Evolutionary conservation across 2,888 invertebrate species (phyloP), one percentile per base, ranked within the genome.

Genomic region (Julus scandinavius): DNA sequence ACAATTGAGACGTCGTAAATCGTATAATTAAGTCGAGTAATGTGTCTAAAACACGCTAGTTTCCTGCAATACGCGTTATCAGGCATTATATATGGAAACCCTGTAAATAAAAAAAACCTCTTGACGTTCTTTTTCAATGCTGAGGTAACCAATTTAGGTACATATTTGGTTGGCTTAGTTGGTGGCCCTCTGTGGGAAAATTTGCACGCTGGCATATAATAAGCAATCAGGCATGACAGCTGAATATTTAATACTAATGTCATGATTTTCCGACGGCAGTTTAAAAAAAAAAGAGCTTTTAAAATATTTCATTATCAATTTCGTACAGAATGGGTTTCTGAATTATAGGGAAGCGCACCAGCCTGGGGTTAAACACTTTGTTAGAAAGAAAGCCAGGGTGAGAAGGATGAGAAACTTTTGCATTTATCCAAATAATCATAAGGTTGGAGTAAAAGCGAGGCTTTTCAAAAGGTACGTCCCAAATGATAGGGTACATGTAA

Each of bases 351-450:
- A 54, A 54, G 54, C 54, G 54, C 54, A 54, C 54, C 17, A 15
- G 54, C 54, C 54, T 54, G 13, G 54, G 54, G 54, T 54, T 15
- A 54, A 54, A 54, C 54, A 54, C 54, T 54, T 54, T 54, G 54
- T 54, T 54, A 54, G 17, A 54, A 54, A 54, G 54, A 54, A 54
- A 54, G 54, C 54, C 54, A 54, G 15, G 17, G 54, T 13, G 54
- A 54, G 54, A 54, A 54, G 54, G 54, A 54, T 15, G 15, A 54
- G 54, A 54, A 54, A 54, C 13, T 54, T 54, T 54, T 17, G 54
- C 54, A 54, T 54, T 54, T 54, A 54, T 54, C 54, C 54, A 54
- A 54, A 54, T 54, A 54, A 54, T 54, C 54, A 54, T 54, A 54
- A 54, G 54, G 54, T 54, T 54, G 54, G 54, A 54, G 54, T 54